Evolutionary conservation across 2,888 invertebrate species (phyloP).

Genomic region (Sarcophaga rosellei): DNA sequence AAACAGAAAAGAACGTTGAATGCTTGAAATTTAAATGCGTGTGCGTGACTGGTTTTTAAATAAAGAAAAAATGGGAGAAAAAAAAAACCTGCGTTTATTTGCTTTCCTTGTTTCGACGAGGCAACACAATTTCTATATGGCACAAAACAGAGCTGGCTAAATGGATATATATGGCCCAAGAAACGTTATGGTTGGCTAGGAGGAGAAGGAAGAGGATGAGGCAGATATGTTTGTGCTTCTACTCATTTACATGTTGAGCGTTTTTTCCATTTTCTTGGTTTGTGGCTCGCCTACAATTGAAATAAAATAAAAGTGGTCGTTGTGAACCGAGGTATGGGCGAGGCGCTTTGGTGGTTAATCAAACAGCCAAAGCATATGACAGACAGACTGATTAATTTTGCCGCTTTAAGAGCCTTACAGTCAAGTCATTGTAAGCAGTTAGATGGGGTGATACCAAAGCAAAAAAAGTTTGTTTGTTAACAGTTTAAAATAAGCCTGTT

Average conservation of each 20-base stretch:
- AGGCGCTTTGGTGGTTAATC: neutral
- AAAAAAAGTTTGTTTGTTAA: constrained; percentile 21
- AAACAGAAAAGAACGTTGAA: constrained; percentile 25
- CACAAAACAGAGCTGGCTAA: neutral
- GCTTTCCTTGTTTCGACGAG: neutral
- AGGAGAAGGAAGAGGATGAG: neutral
- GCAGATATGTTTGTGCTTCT: constrained; percentile 6
- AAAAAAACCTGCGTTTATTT: neutral
- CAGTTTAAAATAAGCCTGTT: constrained; percentile 27
- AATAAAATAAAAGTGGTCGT: constrained; percentile 33
- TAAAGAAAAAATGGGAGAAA: neutral
- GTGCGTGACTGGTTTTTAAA: constrained; percentile 65
- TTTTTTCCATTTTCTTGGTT: constrained; percentile 3
- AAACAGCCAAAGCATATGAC: neutral
- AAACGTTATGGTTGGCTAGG: neutral
- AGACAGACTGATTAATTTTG: neutral
- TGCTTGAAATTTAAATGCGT: constrained; percentile 62
- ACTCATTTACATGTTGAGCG: constrained; percentile 36
- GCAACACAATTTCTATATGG: neutral
- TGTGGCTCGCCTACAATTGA: constrained; percentile 44
- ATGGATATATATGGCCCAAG: constrained; percentile 38
- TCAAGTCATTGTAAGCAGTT: neutral
- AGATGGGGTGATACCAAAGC: neutral
- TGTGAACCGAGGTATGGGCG: neutral
- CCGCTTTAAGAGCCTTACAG: no score